A percentile compares a stretch with the other conserved stretches of the same genome.
phyloP scores from a whole-genome alignment of 2,113 vertebrate species.

The Leucopsar rothschildi region DNA sequence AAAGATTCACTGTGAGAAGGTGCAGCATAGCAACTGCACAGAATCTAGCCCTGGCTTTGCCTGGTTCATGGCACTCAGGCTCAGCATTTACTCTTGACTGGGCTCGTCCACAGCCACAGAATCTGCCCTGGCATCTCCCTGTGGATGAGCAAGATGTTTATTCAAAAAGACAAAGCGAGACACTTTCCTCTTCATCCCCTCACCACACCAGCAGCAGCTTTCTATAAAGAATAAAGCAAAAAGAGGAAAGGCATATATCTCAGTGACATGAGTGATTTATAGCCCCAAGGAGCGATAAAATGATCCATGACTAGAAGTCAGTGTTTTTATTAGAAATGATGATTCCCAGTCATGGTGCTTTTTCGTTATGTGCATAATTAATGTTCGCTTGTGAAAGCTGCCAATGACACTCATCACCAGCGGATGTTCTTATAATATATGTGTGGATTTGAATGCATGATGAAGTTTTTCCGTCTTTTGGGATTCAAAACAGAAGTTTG shows the following conservation, averaged over 20 bases:
- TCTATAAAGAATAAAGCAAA: background rate
- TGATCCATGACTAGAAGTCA: constrained; percentile 49
- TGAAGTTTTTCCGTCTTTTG: constrained; percentile 20
- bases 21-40: background rate
- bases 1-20: background rate
- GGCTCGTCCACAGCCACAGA: accelerated
- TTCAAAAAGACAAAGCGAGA: background rate
- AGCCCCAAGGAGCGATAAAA: constrained; percentile 24
- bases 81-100: background rate
- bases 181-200: background rate
- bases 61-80: background rate
- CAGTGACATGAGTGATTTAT: constrained; percentile 41
- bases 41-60: background rate
- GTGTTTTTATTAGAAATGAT: constrained; percentile 50
- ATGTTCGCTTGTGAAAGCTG: constrained; percentile 28
- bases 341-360: constrained; percentile 26
- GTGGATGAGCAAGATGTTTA: background rate
- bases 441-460: constrained; percentile 54
- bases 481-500: constrained; percentile 33
- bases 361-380: constrained; percentile 56
- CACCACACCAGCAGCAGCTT: background rate
- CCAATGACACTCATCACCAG: constrained; percentile 26
- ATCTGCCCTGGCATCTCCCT: background rate
- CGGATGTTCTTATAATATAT: background rate
- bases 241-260: background rate